phyloP scores from a whole-genome alignment of 2,888 invertebrate species.

The Phengaris arion region DNA sequence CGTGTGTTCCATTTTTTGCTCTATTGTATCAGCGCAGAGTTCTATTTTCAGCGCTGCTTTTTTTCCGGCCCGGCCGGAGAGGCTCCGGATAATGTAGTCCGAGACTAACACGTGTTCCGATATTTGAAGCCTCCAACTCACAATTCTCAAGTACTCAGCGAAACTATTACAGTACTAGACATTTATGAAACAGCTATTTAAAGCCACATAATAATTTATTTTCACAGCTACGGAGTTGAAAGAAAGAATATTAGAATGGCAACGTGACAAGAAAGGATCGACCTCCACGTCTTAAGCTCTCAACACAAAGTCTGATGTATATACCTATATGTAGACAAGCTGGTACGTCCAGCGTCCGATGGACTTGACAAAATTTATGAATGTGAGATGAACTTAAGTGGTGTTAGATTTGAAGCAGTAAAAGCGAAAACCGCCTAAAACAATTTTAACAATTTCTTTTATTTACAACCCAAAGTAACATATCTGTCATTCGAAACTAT shows the following conservation, averaged over 20 bases:
- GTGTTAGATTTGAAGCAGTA: constrained; percentile 5
- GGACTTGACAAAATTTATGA: constrained; percentile 70
- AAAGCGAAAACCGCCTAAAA: constrained; percentile 10
- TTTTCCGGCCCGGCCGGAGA: no score
- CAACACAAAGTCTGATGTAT: constrained; percentile 74
- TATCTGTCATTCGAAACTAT: no score
- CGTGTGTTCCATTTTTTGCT: no score
- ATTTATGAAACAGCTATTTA: neutral
- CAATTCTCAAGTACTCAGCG: no score
- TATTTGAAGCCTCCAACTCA: no score
- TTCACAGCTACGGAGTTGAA: constrained; percentile 89
- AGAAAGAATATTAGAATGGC: constrained; percentile 92
- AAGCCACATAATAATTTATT: constrained; percentile 23
- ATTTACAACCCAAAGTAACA: neutral
- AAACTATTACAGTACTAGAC: neutral
- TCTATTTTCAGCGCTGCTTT: no score
- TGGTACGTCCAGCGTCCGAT: constrained; percentile 56
- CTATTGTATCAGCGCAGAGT: no score
- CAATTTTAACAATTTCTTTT: neutral
- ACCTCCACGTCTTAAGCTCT: constrained; percentile 62
- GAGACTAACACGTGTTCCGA: no score
- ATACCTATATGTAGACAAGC: constrained; percentile 67
- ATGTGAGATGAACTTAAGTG: constrained; percentile 70
- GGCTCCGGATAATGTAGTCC: no score
- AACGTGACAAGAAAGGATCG: constrained; percentile 84